These are phyloP conservation scores for Neelides folsomi DNA, from an alignment of 2,888 invertebrate genomes.

Conservation along the genomic window DNA sequence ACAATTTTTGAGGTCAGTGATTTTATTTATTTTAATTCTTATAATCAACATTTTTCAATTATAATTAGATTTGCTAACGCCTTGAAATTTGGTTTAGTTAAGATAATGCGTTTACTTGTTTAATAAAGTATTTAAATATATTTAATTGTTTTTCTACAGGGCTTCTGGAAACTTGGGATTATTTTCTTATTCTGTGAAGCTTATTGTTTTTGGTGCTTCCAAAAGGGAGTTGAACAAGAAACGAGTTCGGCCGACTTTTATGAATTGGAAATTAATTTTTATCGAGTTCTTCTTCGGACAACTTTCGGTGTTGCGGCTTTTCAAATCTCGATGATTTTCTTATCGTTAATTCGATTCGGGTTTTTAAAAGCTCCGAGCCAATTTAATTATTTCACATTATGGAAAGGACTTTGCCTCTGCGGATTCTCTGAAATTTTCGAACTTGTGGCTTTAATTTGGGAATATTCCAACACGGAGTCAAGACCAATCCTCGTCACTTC, in stretches of 20 bases:
- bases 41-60: too few species aligned
- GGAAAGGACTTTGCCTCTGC: constrained; percentile 28
- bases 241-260: constrained; percentile 20
- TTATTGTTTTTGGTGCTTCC: constrained; percentile 51
- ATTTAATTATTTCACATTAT: constrained; percentile 19
- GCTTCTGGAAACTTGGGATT: constrained; percentile 65
- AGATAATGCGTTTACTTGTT: background rate
- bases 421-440: constrained; percentile 27
- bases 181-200: constrained; percentile 67
- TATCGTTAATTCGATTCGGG: constrained; percentile 6
- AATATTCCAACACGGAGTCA: constrained; percentile 16
- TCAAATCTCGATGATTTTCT: constrained; percentile 14
- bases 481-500: constrained; percentile 22
- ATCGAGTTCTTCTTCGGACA: constrained; percentile 23
- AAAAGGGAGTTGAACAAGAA: constrained; percentile 23
- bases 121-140: background rate
- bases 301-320: constrained; percentile 15
- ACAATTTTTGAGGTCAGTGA: constrained; percentile 54
- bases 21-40: background rate
- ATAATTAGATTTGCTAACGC: background rate
- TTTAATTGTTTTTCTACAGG: constrained; percentile 38
- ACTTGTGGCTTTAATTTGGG: constrained; percentile 26
- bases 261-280: constrained; percentile 31
- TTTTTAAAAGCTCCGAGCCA: constrained; percentile 7
- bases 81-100: too few species aligned